Conservation (phyloP, 2,888 invertebrate species). For the Phortica magna region DNA sequence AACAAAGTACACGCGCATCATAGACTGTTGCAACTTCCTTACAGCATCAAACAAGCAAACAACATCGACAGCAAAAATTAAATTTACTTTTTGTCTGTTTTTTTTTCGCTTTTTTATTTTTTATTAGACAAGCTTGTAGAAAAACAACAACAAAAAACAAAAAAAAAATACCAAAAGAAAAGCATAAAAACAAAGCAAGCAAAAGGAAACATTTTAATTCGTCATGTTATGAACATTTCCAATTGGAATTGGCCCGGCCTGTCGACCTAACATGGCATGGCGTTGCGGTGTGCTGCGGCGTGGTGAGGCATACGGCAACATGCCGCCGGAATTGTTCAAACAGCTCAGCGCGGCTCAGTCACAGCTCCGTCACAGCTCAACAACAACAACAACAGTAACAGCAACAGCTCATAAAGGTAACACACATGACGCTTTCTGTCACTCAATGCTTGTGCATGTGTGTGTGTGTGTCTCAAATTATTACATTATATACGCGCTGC, state of each 20-base stretch:
- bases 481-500: conserved; percentile 12
- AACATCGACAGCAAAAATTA: conserved; percentile 33
- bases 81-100: conserved; percentile 48
- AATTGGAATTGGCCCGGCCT: conserved; percentile 2
- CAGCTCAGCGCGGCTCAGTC: neutral
- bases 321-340: too few relatives aligned
- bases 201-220: conserved; percentile 17
- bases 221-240: neutral
- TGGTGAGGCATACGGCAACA: too few relatives aligned
- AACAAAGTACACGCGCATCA: neutral
- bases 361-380: neutral
- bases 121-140: neutral
- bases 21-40: neutral
- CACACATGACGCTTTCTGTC: neutral
- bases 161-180: neutral
- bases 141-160: neutral
- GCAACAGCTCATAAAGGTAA: neutral
- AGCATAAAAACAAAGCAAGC: too few relatives aligned
- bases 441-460: neutral
- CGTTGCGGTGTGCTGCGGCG: too few relatives aligned
- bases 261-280: neutral
- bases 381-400: neutral
- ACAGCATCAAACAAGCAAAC: neutral
- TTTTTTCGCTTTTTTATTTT: neutral
- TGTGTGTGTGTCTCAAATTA: neutral